These are phyloP conservation scores for Taphrorychus bicolor DNA, from an alignment of 2,888 invertebrate genomes.

Conservation along the genomic window DNA sequence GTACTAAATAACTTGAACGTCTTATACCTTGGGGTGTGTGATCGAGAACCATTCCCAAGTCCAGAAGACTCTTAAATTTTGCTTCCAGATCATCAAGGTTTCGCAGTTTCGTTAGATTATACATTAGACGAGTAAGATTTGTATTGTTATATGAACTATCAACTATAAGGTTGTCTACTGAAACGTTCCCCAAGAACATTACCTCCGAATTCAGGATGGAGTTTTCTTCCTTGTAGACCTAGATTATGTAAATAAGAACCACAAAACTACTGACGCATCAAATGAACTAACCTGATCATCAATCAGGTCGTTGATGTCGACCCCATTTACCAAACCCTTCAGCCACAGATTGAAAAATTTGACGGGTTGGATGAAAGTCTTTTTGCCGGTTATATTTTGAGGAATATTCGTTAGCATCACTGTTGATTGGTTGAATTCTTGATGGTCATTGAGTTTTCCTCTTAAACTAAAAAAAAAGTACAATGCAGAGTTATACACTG, in stretches of 20 bases:
- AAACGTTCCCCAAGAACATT: constrained; percentile 50
- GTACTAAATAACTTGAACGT: too few relatives aligned
- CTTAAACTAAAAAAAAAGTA: constrained; percentile 48
- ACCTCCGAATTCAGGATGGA: constrained; percentile 49
- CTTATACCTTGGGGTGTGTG: too few relatives aligned
- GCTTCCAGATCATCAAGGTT: constrained; percentile 52
- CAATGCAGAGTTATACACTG: background rate
- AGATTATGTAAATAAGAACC: background rate
- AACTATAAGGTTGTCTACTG: constrained; percentile 51
- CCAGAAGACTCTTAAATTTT: constrained; percentile 52
- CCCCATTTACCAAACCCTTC: constrained; percentile 51
- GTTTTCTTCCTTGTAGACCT: constrained; percentile 36
- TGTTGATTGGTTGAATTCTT: constrained; percentile 52
- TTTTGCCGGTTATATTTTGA: constrained; percentile 58
- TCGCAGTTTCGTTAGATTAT: constrained; percentile 49
- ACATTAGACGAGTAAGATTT: constrained; percentile 52
- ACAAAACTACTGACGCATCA: background rate
- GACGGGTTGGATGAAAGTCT: constrained; percentile 51
- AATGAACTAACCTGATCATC: constrained; percentile 51
- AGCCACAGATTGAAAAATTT: constrained; percentile 19
- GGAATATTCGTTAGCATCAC: constrained; percentile 55
- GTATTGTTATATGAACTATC: constrained; percentile 52
- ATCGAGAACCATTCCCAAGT: constrained; percentile 48
- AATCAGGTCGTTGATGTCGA: constrained; percentile 50
- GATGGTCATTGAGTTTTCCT: constrained; percentile 53